phyloP scores from a whole-genome alignment of 1,140 invertebrate species.

The Drosophila cardini region DNA sequence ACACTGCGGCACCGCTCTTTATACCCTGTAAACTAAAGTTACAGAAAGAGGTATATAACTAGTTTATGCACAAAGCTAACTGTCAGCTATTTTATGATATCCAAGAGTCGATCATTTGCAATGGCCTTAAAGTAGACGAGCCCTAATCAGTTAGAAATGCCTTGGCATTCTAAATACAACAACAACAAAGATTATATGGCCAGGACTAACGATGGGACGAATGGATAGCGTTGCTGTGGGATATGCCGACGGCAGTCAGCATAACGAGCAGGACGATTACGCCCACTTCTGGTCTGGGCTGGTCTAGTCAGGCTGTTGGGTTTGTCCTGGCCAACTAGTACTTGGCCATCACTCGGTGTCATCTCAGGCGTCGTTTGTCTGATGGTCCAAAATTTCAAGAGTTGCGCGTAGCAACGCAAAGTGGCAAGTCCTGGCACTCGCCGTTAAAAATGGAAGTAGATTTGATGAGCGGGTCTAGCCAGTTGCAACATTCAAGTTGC shows the following conservation, averaged over 20 bases:
- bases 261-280: constrained; percentile 63
- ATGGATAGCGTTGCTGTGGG: constrained; percentile 31
- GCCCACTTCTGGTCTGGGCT: constrained; percentile 39
- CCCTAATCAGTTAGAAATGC: constrained; percentile 78
- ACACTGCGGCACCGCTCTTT: constrained; percentile 39
- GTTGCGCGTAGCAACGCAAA: constrained; percentile 35
- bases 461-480: constrained; percentile 52
- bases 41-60: not conserved
- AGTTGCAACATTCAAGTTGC: constrained; percentile 65
- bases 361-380: not conserved
- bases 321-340: constrained; percentile 3
- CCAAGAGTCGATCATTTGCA: constrained; percentile 1
- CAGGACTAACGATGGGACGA: constrained; percentile 18
- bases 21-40: constrained; percentile 28
- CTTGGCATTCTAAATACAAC: constrained; percentile 56
- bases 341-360: constrained; percentile 32
- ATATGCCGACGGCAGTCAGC: constrained; percentile 42
- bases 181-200: constrained; percentile 13
- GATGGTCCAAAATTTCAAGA: constrained; percentile 30
- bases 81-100: constrained; percentile 13
- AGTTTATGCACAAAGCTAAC: not conserved
- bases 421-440: constrained; percentile 15
- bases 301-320: constrained; percentile 18
- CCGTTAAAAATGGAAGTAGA: constrained; percentile 35
- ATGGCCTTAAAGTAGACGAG: constrained; percentile 28